A percentile compares a stretch with the other conserved stretches of the same genome.
Conservation (phyloP, 2,888 invertebrate genomes). For the Brachypalpus laphriformis region DNA sequence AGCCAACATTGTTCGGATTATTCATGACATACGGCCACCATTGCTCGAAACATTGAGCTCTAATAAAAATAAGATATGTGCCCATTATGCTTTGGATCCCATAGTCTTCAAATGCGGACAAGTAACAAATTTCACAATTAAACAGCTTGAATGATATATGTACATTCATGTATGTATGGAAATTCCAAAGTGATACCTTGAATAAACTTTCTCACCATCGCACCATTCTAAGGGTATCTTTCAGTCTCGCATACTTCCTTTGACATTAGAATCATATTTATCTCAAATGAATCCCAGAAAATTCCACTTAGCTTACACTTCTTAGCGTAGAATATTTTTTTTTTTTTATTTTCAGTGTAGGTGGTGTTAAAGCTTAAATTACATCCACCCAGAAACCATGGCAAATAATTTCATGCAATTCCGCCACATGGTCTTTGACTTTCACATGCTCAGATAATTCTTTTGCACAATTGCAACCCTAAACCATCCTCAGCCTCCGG, state of each 20-base stretch:
- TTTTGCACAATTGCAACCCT: conserved; percentile 36
- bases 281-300: background rate
- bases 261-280: background rate
- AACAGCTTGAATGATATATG: too few species aligned
- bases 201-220: background rate
- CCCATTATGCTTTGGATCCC: too few species aligned
- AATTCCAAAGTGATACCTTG: too few species aligned
- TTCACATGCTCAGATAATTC: background rate
- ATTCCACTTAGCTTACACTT: conserved; percentile 2
- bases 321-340: background rate
- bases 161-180: too few species aligned
- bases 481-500: conserved; percentile 53
- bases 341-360: conserved; percentile 4
- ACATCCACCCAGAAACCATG: conserved; percentile 20
- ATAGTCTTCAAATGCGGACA: too few species aligned
- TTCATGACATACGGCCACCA: too few species aligned
- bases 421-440: conserved; percentile 10
- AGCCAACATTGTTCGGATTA: too few species aligned
- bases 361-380: conserved; percentile 24
- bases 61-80: too few species aligned
- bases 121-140: too few species aligned
- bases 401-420: background rate
- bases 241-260: background rate
- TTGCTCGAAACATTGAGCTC: too few species aligned
- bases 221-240: background rate